Conservation (phyloP, 2,113 vertebrate genomes). For the Eonycteris spelaea region DNA sequence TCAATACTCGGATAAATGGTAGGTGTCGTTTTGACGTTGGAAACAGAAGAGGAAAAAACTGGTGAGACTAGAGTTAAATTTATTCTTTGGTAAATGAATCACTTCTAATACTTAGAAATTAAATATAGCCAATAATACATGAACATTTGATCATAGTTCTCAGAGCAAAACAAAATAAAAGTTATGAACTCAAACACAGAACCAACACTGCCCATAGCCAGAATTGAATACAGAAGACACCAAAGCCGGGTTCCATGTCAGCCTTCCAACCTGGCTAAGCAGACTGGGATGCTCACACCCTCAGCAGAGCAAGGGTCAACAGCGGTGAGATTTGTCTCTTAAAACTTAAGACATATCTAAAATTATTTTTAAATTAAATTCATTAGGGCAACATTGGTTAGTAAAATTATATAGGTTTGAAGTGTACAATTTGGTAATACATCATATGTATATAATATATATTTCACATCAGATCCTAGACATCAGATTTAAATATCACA, state of each 20-base stretch:
- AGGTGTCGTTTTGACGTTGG: not conserved
- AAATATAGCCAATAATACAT: not conserved
- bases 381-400: no score
- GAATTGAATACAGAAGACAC: not conserved
- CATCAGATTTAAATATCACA: not conserved
- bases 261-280: not conserved
- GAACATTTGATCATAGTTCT: not conserved
- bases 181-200: not conserved
- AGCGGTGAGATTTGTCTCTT: not conserved
- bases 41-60: not conserved
- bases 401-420: no score
- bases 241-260: not conserved
- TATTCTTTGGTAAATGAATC: constrained; percentile 15
- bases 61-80: not conserved
- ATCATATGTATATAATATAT: not conserved
- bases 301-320: not conserved
- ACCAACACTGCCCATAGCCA: not conserved
- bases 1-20: not conserved
- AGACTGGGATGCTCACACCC: not conserved
- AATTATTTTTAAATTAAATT: not conserved
- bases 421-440: no score
- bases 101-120: constrained; percentile 21
- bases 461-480: not conserved
- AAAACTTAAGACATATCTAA: not conserved
- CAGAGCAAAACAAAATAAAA: constrained; percentile 23